Conservation (phyloP, 2,113 vertebrate genomes). For the Phaethon lepturus region DNA sequence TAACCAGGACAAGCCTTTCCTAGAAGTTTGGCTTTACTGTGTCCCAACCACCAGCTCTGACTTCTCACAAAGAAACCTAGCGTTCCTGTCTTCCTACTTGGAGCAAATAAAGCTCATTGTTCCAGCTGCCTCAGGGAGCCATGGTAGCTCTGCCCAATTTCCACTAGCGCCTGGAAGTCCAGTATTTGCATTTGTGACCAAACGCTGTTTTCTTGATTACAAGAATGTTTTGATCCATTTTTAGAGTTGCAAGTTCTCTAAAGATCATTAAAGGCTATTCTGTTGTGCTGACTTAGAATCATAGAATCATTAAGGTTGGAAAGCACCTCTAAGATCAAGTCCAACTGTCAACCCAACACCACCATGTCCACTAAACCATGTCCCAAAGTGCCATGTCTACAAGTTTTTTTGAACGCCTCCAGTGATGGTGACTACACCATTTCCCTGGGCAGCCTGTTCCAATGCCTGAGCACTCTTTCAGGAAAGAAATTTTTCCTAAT, state of each 20-base stretch:
- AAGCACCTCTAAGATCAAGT: no score
- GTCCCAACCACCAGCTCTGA: background rate
- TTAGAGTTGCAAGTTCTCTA: background rate
- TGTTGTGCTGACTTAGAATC: background rate
- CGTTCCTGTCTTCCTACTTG: background rate
- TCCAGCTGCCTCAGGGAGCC: background rate
- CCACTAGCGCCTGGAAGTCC: background rate
- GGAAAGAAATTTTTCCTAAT: no score
- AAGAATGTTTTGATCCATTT: background rate
- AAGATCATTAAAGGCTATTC: background rate
- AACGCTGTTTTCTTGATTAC: background rate
- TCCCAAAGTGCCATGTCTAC: no score
- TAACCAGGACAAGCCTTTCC: background rate
- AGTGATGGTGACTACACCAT: no score
- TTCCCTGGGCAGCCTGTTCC: no score
- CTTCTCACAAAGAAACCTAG: background rate
- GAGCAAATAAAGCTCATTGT: background rate
- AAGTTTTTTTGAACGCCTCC: no score
- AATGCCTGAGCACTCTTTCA: no score
- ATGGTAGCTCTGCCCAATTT: background rate
- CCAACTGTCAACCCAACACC: no score
- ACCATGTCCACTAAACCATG: no score
- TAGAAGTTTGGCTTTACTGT: background rate
- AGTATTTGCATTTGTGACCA: background rate
- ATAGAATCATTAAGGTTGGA: no score